A percentile compares a stretch with the other conserved stretches of the same genome.
Conservation (phyloP, 1,140 invertebrate genomes). For the Aporrectodea caliginosa region DNA sequence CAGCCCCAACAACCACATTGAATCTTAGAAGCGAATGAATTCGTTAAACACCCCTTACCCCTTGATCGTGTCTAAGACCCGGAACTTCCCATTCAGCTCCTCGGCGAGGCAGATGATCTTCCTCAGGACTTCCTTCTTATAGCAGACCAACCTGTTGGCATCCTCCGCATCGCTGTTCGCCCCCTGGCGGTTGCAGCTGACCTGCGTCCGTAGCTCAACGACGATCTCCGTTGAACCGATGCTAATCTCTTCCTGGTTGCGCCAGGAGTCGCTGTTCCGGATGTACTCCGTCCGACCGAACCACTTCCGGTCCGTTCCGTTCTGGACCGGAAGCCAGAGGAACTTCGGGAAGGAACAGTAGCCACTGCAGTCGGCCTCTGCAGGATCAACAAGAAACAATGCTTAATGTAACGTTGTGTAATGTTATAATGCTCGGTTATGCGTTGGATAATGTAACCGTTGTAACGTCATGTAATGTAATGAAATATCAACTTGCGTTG, state of each 20-base stretch:
- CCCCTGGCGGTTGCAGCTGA: neutral
- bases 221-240: slow-evolving; percentile 2
- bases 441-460: no score
- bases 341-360: slow-evolving; percentile 6
- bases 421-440: no score
- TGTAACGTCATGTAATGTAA: no score
- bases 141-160: neutral
- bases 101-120: neutral
- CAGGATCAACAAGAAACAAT: no score
- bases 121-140: neutral
- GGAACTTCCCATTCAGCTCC: neutral
- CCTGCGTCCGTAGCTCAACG: neutral
- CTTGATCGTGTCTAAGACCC: neutral
- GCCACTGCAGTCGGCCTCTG: neutral
- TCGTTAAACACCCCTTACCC: no score
- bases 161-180: neutral
- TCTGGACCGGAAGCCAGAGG: slow-evolving; percentile 8
- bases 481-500: no score
- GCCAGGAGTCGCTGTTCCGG: slow-evolving; percentile 5
- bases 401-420: no score
- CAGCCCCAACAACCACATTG: no score
- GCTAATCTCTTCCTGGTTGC: neutral
- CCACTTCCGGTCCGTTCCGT: slow-evolving; percentile 5
- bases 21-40: no score
- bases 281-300: slow-evolving; percentile 5